Percentiles rank a stretch among this genome's conserved stretches.
Evolutionary conservation across 1,140 invertebrate genomes (phyloP).

Genomic region (Tetraneura akinire): DNA sequence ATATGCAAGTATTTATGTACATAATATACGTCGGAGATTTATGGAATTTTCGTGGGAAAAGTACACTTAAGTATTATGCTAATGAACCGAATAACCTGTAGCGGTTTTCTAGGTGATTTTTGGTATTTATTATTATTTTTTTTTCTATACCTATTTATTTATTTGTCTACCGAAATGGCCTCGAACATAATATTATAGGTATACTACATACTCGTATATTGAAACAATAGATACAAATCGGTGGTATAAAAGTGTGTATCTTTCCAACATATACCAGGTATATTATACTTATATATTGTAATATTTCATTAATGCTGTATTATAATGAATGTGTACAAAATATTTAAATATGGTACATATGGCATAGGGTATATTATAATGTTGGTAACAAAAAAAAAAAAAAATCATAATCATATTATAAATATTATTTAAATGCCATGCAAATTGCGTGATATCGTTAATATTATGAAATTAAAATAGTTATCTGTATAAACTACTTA

Average conservation of each 20-base stretch:
- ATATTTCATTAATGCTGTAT: too few relatives aligned
- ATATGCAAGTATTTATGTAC: background rate
- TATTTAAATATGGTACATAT: too few relatives aligned
- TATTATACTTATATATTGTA: too few relatives aligned
- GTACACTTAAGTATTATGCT: constrained; percentile 41
- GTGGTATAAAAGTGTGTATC: background rate
- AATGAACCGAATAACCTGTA: constrained; percentile 41
- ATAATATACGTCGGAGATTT: constrained; percentile 1
- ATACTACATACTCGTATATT: too few relatives aligned
- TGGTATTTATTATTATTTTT: background rate
- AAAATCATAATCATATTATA: too few relatives aligned
- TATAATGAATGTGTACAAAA: too few relatives aligned
- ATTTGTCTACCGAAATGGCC: constrained; percentile 35
- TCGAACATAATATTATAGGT: background rate
- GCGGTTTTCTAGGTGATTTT: constrained; percentile 37
- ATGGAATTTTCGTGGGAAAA: constrained; percentile 44
- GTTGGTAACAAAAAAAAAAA: too few relatives aligned
- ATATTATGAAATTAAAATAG: too few relatives aligned
- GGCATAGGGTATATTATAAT: too few relatives aligned
- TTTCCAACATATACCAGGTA: background rate
- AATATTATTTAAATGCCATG: too few relatives aligned
- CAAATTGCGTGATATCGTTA: too few relatives aligned
- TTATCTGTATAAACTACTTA: too few relatives aligned
- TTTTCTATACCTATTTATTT: constrained; percentile 13
- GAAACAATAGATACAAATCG: constrained; percentile 31